Evolutionary conservation across 2,888 invertebrate species (phyloP), one percentile per base, ranked within the genome.

Genomic region (Ditylenchus weischeri): DNA sequence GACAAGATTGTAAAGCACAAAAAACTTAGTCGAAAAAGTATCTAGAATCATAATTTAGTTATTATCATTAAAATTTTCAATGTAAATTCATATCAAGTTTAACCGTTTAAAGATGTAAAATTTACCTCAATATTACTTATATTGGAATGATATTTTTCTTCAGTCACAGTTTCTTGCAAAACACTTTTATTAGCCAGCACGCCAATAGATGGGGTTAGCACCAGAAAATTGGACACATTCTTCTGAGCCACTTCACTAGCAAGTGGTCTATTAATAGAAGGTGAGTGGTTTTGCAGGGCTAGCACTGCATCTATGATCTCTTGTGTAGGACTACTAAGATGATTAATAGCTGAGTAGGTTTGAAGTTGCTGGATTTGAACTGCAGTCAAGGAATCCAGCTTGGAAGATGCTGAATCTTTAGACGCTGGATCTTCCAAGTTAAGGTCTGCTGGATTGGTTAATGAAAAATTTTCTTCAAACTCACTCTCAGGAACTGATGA

Each of bases 241-340:
- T 43, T 43, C 43, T 43, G 43, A 43, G 43, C 43, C 43, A 15
- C 43, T 43, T 43, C 13, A 8, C 43, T 43, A 43, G 43, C 43
- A 6, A 21, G 13, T 65, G 65, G 61, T 65, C 65, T 35, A 58
- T 47, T 47, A 36, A 19, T 58, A 49, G 54, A 54, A 13, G 29
- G 29, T 29, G 54, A 10, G n/a, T 29, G 54, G 54, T 21, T 54
- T 29, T 29, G 21, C 54, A 54, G 21, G 5, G 54, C 54, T 29
- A 54, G 29, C 11, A 54, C 54, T 15, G 54, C 54, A 11, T 54
- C 54, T 23, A 54, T 54, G 10, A 54, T 54, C 29, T 54, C 54
- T 54, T 54, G 54, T 15, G 54, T 54, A 7, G 54, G 54, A 54
- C 15, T 54, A 6, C 21, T 23, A 5, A 23, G 13, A 23, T 54